Conservation (phyloP, 2,797 vertebrate species). For the Cossypha heuglini region DNA sequence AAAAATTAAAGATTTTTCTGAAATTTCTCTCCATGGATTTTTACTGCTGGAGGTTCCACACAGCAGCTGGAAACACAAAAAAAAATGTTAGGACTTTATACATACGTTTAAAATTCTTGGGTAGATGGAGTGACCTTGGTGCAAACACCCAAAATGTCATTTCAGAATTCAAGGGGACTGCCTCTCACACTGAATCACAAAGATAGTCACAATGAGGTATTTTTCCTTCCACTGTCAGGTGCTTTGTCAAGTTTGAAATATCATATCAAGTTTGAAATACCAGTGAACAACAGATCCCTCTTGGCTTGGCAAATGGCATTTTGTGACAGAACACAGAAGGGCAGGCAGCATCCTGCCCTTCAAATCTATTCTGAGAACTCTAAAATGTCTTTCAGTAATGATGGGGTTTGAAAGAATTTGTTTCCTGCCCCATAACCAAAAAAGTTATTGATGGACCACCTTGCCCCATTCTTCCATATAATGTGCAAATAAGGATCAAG, state of each 20-base stretch:
- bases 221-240: neutral
- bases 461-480: neutral
- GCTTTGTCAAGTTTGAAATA: neutral
- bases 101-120: neutral
- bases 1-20: conserved; percentile 82
- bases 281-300: neutral
- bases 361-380: neutral
- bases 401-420: neutral
- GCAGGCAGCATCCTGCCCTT: neutral
- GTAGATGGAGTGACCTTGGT: neutral
- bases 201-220: neutral
- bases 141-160: neutral
- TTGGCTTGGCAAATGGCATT: neutral
- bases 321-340: neutral
- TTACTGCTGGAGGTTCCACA: neutral
- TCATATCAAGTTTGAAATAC: neutral
- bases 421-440: neutral
- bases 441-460: neutral
- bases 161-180: neutral
- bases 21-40: conserved; percentile 69
- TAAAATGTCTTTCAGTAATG: neutral
- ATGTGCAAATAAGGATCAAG: neutral
- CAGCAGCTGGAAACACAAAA: neutral
- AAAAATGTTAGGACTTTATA: neutral
- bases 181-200: neutral